phyloP scores from a whole-genome alignment of 2,888 invertebrate genomes.

The Melinaea marsaeus region DNA sequence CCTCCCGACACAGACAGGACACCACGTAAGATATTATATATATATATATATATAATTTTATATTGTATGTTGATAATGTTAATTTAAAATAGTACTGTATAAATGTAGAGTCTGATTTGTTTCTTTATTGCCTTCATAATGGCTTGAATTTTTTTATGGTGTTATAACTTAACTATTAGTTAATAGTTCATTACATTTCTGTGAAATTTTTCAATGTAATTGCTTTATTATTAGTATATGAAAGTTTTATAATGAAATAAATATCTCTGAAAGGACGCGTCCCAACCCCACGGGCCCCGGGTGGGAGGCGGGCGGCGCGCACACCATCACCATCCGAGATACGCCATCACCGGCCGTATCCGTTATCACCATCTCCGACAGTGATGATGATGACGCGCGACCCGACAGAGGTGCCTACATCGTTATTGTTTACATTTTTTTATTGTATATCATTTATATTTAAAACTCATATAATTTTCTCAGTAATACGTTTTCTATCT shows the following conservation, averaged over 20 bases:
- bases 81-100: neutral
- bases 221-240: too few species aligned
- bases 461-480: too few species aligned
- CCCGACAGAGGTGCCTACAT: slow-evolving; percentile 29
- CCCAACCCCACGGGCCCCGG: slow-evolving; percentile 35
- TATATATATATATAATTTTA: neutral
- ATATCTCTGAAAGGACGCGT: slow-evolving; percentile 34
- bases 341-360: slow-evolving; percentile 96
- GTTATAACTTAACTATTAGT: too few species aligned
- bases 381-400: slow-evolving; percentile 86
- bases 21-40: slow-evolving; percentile 30
- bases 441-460: too few species aligned
- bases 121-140: too few species aligned
- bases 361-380: slow-evolving; percentile 96
- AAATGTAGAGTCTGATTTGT: too few species aligned
- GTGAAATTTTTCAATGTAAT: too few species aligned
- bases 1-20: slow-evolving; percentile 72
- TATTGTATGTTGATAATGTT: neutral
- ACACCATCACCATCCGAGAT: slow-evolving; percentile 96
- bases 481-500: too few species aligned
- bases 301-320: slow-evolving; percentile 71
- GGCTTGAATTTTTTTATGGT: too few species aligned
- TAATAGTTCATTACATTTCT: too few species aligned
- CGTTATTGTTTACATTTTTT: neutral
- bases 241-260: too few species aligned